These are phyloP conservation scores for Stegostoma tigrinum DNA, from an alignment of 2,113 vertebrate species.

Conservation along the genomic window DNA sequence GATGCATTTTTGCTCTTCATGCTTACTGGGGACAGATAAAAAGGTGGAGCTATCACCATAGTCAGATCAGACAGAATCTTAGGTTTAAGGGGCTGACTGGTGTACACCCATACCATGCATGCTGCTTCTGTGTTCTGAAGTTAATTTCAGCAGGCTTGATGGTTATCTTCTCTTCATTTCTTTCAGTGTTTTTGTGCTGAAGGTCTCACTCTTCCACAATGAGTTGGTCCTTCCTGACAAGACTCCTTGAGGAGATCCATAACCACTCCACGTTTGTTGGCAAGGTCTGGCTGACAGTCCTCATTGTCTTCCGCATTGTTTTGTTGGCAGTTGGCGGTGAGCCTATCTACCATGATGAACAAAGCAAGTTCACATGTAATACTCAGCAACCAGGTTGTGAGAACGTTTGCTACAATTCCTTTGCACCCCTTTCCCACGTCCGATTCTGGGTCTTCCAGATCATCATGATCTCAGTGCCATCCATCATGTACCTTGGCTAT, in stretches of 20 bases:
- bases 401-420: slow-evolving; percentile 79
- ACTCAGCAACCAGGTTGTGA: slow-evolving; percentile 78
- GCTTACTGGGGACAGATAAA: background rate
- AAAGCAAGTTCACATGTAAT: slow-evolving; percentile 82
- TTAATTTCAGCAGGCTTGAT: background rate
- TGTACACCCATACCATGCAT: no score
- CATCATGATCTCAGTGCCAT: slow-evolving; percentile 72
- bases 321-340: slow-evolving; percentile 76
- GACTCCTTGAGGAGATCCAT: slow-evolving; percentile 81
- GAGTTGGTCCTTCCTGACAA: slow-evolving; percentile 84
- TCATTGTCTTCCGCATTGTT: slow-evolving; percentile 81
- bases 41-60: background rate
- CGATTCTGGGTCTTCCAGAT: slow-evolving; percentile 86
- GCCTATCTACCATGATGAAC: slow-evolving; percentile 83
- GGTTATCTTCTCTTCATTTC: background rate
- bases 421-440: slow-evolving; percentile 73
- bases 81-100: background rate
- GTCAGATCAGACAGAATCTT: background rate
- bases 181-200: slow-evolving; percentile 40
- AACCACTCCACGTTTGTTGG: slow-evolving; percentile 85
- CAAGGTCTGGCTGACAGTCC: slow-evolving; percentile 77
- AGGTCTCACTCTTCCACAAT: slow-evolving; percentile 53
- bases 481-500: slow-evolving; percentile 77
- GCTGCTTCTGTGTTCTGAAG: background rate
- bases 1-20: no score